Base-by-base conservation (phyloP, 1,140 invertebrate genomes). In the Bilobella aurantiaca region DNA sequence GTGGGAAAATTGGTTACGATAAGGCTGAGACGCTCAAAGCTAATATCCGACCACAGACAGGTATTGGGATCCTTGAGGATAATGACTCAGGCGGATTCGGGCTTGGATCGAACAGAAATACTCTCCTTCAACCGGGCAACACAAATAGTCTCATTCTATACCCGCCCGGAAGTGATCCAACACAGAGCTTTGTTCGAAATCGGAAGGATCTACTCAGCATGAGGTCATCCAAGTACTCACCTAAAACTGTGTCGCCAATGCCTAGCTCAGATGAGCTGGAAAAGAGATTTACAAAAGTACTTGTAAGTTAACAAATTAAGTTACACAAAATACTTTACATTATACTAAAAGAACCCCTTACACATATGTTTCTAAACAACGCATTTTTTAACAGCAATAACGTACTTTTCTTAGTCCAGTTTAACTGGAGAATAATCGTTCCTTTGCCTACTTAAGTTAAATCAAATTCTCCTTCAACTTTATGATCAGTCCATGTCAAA, bases 271-370 rank as follows among this genome's bases (percentile, higher is more conserved):
- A 82, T 71, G 93, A 96, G 78, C 81, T 96, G 78, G 93, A 95
- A 78, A 86, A 86, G 73, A 82, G 91, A 71, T 96, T 95, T 79
- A 91, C 91, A 69, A 94, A 93, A 90, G 91, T 95, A 75, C 80
- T 96, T 85, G 93, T 95, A 79, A 89, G 90, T 82, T 68, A 53
- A 49, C 18, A 32, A 37, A 59, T 53, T 58, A 18, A 65, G 8
- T 65, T 27, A 49, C 12, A 66, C n/a, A n/a, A n/a, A n/a, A n/a
- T n/a, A n/a, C n/a, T n/a, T n/a, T n/a, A n/a, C n/a, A n/a, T n/a
- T n/a, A n/a, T n/a, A n/a, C n/a, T n/a, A n/a, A n/a, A n/a, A n/a
- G n/a, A n/a, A n/a, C n/a, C n/a, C n/a, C n/a, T n/a, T n/a, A n/a
- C n/a, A n/a, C n/a, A n/a, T n/a, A n/a, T n/a, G n/a, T n/a, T n/a